Evolutionary conservation across 2,113 vertebrate species (phyloP).

Genomic region (Cephalopterus ornatus): DNA sequence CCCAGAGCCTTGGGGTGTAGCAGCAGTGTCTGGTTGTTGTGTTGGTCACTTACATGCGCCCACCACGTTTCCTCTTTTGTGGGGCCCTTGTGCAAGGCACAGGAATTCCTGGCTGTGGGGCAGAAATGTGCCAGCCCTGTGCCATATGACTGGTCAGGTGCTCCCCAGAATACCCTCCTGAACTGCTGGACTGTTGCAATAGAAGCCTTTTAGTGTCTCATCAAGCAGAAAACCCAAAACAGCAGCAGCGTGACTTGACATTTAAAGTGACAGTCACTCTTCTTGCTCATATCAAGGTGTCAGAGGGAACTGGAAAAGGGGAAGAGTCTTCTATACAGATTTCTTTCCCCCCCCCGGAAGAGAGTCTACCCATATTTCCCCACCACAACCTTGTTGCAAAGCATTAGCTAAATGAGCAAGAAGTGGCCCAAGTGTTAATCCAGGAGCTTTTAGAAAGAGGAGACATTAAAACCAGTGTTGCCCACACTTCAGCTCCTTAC

Average conservation of each 20-base stretch:
- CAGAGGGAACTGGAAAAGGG: background rate
- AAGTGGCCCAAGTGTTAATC: background rate
- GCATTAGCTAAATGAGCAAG: background rate
- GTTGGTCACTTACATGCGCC: background rate
- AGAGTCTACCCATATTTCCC: background rate
- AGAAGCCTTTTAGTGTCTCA: background rate
- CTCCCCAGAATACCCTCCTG: background rate
- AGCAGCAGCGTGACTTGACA: background rate
- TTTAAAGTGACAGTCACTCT: background rate
- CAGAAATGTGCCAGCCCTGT: rapidly evolving
- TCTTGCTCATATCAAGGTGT: background rate
- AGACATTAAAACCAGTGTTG: background rate
- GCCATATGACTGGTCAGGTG: background rate
- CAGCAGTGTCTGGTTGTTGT: background rate
- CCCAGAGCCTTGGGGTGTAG: background rate
- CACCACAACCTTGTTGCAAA: background rate
- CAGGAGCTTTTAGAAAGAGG: background rate
- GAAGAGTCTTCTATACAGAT: background rate
- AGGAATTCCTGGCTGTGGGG: background rate
- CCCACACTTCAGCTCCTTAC: background rate
- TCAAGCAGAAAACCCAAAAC: background rate
- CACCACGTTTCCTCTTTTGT: background rate
- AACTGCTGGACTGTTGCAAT: background rate
- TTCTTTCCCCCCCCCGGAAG: background rate
- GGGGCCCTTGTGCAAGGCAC: background rate